Base-by-base conservation (phyloP, 92 coral and sea anemone genomes). In the Porites cylindrica region DNA sequence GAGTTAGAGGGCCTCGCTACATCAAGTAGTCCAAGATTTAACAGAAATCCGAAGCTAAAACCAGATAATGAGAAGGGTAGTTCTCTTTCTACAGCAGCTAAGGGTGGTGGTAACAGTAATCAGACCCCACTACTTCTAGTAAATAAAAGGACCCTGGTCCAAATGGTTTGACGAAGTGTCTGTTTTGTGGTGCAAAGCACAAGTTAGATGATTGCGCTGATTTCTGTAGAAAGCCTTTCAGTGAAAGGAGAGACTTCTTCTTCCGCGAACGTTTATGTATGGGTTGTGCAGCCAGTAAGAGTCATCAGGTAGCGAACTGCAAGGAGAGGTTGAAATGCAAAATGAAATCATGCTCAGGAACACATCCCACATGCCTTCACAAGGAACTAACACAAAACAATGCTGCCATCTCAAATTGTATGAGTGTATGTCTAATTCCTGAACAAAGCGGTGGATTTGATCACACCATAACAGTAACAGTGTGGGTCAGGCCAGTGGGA, bases 401-500 rank as follows among this genome's bases (percentile, higher is more conserved):
- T 51, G 63, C 51, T 7, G 62, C 16, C 26, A 1, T 10, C 52
- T 73, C 43, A 20, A 82, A 82, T 23, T 82, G 87, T 72, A 82
- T 60, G 24, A 72, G 56, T 82, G 87, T 82, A n/a, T 82, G 87
- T 56, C 24, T 23, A 23, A 23, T 23, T 23, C 24, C 24, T 23
- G 24, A 23, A 23, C 24, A 23, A 23, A 23, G 7, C 59, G n/a
- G 3, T 72, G 82, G 17, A 17, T 52, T 13, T 23, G 86, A 82
- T 47, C 50, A 83, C 77, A 38, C 88, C 18, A 83, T 73, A 73
- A 83, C n/a, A 9, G 66, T 73, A 56, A 47, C 75, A 70, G 23
- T 70, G 75, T 83, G 88, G 88, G 88, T 83, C 61, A n/a, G 82
- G 61, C 82, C n/a, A 32, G 82, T 12, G 53, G 81, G 23, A 6